phyloP scores from a whole-genome alignment of 2,888 invertebrate species.

The Trachelus iudaicus region DNA sequence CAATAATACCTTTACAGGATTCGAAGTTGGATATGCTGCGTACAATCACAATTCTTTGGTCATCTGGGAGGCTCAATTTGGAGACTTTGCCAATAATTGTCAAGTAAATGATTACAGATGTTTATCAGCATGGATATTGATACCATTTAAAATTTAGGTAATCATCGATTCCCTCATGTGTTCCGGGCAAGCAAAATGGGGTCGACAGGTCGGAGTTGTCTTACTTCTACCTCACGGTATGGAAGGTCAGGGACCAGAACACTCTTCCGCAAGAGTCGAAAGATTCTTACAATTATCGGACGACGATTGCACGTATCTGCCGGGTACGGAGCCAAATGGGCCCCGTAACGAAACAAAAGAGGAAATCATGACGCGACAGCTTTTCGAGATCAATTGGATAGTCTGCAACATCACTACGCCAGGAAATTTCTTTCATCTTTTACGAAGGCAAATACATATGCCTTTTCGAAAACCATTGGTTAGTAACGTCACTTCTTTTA shows the following conservation, averaged over 20 bases:
- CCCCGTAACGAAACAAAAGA: constrained; percentile 42
- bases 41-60: constrained; percentile 79
- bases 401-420: constrained; percentile 80
- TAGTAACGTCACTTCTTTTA: constrained; percentile 9
- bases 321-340: constrained; percentile 71
- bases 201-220: constrained; percentile 82
- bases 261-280: constrained; percentile 76
- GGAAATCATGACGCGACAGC: constrained; percentile 73
- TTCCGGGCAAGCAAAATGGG: constrained; percentile 85
- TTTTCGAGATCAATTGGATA: constrained; percentile 79
- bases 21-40: constrained; percentile 85
- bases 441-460: constrained; percentile 80
- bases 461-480: constrained; percentile 86
- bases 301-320: constrained; percentile 75
- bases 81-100: constrained; percentile 84
- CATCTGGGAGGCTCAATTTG: constrained; percentile 90
- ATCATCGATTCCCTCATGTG: constrained; percentile 74
- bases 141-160: constrained; percentile 61
- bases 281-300: constrained; percentile 77
- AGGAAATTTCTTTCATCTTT: constrained; percentile 81
- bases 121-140: not conserved
- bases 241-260: constrained; percentile 82
- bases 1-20: constrained; percentile 67
- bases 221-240: constrained; percentile 85
- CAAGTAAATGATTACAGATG: constrained; percentile 60